A percentile compares a stretch with the other conserved stretches of the same genome.
Conservation (phyloP, 2,797 vertebrate species). For the Pseudochirops corinnae region DNA sequence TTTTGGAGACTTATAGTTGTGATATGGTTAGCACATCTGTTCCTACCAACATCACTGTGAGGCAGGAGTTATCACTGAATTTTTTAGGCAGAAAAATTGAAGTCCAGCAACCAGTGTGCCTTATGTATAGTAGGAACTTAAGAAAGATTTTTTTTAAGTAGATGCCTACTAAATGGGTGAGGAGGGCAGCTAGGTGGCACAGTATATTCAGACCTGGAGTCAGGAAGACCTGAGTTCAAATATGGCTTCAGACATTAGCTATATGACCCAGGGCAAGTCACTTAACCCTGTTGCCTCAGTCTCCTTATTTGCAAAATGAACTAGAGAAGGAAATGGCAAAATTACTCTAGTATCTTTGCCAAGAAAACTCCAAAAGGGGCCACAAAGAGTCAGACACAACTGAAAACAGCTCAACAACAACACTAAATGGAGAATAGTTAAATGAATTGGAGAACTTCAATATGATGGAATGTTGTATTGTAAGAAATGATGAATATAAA, state of each 20-base stretch:
- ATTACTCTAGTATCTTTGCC: no score
- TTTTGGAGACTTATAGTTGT: background rate
- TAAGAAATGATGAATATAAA: background rate
- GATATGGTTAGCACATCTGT: background rate
- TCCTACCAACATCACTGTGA: background rate
- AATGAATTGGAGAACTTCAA: background rate
- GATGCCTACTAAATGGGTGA: no score
- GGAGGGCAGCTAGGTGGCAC: no score
- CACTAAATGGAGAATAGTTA: background rate
- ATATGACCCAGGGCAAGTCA: no score
- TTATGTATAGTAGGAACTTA: background rate
- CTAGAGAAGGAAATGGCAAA: no score
- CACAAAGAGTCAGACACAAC: background rate
- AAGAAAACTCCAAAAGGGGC: no score
- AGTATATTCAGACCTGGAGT: no score
- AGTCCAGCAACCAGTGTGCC: background rate
- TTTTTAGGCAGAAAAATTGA: background rate
- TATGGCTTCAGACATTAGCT: no score
- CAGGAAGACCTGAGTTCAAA: no score
- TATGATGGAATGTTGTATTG: background rate
- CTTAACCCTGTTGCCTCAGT: no score
- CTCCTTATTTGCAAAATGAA: no score
- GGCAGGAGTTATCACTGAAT: background rate
- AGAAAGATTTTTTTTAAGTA: background rate
- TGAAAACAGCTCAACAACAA: background rate